Evolutionary conservation across 2,888 invertebrate species (phyloP).

Genomic region (Zygogramma bicolorata): DNA sequence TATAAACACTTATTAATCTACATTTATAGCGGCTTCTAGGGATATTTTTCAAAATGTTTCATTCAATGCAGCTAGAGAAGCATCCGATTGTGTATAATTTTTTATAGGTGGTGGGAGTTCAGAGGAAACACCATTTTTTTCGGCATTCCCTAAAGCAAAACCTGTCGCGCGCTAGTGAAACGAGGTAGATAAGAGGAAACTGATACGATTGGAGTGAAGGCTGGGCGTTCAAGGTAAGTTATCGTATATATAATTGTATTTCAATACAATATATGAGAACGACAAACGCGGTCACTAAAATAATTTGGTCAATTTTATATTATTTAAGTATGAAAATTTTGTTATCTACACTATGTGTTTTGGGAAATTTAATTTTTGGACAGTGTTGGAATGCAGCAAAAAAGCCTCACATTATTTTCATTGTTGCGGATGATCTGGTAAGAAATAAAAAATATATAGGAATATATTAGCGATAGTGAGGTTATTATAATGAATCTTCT

Average conservation of each 20-base stretch:
- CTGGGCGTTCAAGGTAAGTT: neutral
- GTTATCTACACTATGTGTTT: neutral
- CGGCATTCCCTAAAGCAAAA: no score
- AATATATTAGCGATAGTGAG: neutral
- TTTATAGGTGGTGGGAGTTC: no score
- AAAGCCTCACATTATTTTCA: constrained; percentile 22
- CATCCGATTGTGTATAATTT: no score
- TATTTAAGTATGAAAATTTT: neutral
- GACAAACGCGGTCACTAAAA: neutral
- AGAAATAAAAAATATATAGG: neutral
- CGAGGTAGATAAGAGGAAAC: neutral
- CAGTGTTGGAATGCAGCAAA: neutral
- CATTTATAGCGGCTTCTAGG: no score
- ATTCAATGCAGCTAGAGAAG: no score
- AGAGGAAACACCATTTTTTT: no score
- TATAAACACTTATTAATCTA: no score
- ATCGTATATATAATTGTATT: neutral
- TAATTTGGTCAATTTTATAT: neutral
- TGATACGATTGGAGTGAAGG: neutral
- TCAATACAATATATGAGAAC: neutral
- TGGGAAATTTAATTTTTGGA: neutral
- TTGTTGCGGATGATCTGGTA: constrained; percentile 29
- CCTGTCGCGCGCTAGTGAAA: neutral
- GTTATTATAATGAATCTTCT: neutral
- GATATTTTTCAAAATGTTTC: no score